Evolutionary conservation across 2,113 vertebrate genomes (phyloP).

Genomic region (Octodon degus): DNA sequence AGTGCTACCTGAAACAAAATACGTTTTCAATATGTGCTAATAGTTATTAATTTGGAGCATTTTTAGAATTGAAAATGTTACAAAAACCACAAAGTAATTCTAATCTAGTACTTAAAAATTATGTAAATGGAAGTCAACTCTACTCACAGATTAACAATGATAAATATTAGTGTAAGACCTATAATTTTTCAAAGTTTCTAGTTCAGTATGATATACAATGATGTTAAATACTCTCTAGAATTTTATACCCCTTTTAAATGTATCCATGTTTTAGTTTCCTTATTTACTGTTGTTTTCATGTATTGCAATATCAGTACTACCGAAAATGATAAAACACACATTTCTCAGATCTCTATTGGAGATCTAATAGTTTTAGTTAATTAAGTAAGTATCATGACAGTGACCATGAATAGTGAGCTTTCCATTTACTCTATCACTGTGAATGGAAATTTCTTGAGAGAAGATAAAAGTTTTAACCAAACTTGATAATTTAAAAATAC

Average conservation of each 20-base stretch:
- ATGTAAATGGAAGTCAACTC: background rate
- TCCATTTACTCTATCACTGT: background rate
- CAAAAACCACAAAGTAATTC: background rate
- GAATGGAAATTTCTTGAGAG: background rate
- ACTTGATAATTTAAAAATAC: background rate
- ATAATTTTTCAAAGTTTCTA: background rate
- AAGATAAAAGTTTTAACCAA: background rate
- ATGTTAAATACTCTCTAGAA: background rate
- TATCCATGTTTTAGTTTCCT: background rate
- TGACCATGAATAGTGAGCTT: background rate
- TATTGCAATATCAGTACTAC: background rate
- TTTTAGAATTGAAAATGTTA: background rate
- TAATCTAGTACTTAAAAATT: constrained; percentile 20
- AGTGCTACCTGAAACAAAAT: background rate
- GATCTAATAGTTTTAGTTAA: background rate
- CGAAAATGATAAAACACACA: background rate
- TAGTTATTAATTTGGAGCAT: background rate
- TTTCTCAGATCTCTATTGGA: background rate
- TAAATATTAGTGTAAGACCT: background rate
- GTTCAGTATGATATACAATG: background rate
- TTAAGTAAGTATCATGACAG: background rate
- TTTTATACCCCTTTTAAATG: background rate
- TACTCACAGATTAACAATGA: background rate
- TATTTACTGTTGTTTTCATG: background rate
- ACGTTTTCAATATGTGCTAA: background rate